Evolutionary conservation across 2,888 invertebrate genomes (phyloP).

Genomic region (Empis stercorea): DNA sequence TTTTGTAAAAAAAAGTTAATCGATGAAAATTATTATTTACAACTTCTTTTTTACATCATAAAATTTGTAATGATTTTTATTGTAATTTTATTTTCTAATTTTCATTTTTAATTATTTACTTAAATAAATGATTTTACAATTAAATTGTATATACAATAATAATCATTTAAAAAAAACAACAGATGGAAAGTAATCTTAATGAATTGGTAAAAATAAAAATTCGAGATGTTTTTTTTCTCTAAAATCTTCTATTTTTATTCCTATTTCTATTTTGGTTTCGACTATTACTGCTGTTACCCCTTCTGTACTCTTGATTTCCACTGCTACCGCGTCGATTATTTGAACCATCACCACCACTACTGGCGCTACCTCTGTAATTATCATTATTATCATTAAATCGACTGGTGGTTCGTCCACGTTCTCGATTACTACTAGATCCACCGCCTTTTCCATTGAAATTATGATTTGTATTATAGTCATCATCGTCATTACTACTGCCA

Average conservation of each 20-base stretch:
- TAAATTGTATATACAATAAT: not conserved
- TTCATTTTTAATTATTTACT: not conserved
- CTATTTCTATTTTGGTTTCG: not conserved
- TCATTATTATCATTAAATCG: slow-evolving; percentile 4
- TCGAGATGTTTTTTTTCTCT: not conserved
- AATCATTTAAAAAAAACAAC: not conserved
- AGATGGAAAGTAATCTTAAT: not conserved
- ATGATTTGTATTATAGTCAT: slow-evolving; percentile 3
- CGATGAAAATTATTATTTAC: no score
- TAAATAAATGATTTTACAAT: not conserved
- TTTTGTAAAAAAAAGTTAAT: no score
- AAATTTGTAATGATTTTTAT: no score
- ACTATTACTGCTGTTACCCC: not conserved
- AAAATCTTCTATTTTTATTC: not conserved
- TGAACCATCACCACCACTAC: slow-evolving; percentile 1
- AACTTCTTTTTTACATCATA: no score
- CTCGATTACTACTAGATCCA: not conserved
- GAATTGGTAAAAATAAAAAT: not conserved
- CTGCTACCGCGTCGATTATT: not conserved
- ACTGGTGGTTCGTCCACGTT: not conserved
- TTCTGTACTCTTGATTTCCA: slow-evolving; percentile 4
- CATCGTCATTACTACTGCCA: not conserved
- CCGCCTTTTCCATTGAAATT: slow-evolving; percentile 7
- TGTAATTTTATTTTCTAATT: not conserved
- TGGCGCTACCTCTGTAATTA: not conserved